Evolutionary conservation across 2,113 vertebrate species (phyloP).

Genomic region (Grus americana): DNA sequence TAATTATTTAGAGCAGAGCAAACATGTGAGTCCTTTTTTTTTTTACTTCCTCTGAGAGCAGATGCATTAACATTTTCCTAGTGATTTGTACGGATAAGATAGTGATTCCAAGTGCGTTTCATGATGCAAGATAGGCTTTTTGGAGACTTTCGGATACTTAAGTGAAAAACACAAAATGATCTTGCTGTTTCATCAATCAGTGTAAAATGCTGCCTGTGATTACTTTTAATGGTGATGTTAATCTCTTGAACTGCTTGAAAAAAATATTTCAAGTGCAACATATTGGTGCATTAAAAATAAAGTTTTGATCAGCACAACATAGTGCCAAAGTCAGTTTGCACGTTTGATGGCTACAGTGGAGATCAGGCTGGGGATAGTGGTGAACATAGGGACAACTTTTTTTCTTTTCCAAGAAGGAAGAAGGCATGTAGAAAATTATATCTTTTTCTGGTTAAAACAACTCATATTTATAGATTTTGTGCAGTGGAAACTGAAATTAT

Average conservation of each 20-base stretch:
- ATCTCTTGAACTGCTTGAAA: neutral
- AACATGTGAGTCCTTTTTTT: neutral
- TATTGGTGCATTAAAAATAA: neutral
- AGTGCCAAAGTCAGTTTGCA: neutral
- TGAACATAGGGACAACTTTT: neutral
- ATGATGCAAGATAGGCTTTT: neutral
- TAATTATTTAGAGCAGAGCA: neutral
- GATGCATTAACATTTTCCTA: neutral
- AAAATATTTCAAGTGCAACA: neutral
- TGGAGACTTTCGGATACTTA: neutral
- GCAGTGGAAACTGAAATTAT: neutral
- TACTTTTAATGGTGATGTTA: neutral
- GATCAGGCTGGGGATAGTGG: neutral
- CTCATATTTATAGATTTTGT: neutral
- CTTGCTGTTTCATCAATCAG: conserved; percentile 7
- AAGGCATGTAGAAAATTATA: neutral
- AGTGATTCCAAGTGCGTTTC: neutral
- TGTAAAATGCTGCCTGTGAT: conserved; percentile 25
- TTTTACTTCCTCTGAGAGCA: neutral
- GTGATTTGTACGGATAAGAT: neutral
- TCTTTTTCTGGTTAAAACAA: neutral
- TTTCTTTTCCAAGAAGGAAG: neutral
- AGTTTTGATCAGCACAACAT: neutral
- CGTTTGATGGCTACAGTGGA: neutral
- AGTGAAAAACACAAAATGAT: neutral